These are phyloP conservation scores for Luperina testacea DNA, from an alignment of 2,888 invertebrate genomes.

Conservation along the genomic window DNA sequence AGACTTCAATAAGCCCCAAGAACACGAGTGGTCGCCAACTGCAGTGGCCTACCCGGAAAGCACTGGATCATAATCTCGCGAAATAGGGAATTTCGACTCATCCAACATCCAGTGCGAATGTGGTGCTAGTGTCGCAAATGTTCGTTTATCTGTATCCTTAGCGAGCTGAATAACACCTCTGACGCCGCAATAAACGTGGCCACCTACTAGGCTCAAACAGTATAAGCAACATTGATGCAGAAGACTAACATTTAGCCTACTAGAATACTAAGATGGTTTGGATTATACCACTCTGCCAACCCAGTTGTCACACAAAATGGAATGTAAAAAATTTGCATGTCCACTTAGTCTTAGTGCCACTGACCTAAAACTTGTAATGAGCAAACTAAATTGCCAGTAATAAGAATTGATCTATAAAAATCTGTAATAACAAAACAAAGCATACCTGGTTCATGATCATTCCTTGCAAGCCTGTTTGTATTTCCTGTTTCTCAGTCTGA, in stretches of 20 bases:
- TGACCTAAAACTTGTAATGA: neutral
- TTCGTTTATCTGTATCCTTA: neutral
- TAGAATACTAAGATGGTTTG: neutral
- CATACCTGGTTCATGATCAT: constrained; percentile 94
- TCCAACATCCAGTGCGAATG: neutral
- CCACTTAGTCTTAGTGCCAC: neutral
- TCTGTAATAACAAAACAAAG: neutral
- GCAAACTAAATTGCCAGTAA: neutral
- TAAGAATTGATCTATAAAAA: neutral
- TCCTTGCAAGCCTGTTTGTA: constrained; percentile 93
- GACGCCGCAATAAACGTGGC: neutral
- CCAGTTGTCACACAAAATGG: neutral
- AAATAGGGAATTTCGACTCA: too few species aligned
- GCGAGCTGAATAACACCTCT: neutral
- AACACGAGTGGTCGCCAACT: neutral
- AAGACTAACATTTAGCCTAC: neutral
- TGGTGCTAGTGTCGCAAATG: neutral
- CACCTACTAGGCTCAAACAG: neutral
- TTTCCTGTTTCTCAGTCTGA: constrained; percentile 83
- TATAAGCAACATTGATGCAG: neutral
- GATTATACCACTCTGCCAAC: neutral
- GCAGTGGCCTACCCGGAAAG: too few species aligned
- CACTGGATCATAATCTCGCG: too few species aligned
- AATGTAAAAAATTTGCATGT: neutral
- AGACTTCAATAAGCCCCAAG: neutral